These are phyloP conservation scores for Pantherophis guttatus DNA, from an alignment of 2,113 vertebrate genomes.

Conservation along the genomic window DNA sequence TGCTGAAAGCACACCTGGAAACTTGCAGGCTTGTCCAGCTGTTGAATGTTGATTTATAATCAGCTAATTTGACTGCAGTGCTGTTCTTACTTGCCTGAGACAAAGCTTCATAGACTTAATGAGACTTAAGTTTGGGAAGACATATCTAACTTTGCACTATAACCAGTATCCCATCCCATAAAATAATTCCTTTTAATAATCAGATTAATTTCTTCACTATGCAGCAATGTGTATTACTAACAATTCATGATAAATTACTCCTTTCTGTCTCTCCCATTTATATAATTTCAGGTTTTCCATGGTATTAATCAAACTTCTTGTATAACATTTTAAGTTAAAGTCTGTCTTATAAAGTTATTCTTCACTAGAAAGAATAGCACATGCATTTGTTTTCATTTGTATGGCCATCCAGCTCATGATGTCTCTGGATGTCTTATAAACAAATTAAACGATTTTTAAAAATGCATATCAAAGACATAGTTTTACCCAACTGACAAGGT, in stretches of 20 bases:
- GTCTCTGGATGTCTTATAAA: background rate
- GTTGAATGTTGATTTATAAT: conserved; percentile 15
- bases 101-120: background rate
- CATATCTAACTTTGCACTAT: background rate
- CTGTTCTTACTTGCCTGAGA: background rate
- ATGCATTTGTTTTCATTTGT: background rate
- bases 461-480: background rate
- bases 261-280: background rate
- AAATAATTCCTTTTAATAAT: background rate
- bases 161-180: background rate
- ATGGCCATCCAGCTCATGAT: background rate
- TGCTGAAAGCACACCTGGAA: background rate
- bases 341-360: background rate
- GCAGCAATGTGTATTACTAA: background rate
- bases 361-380: background rate
- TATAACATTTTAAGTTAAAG: background rate
- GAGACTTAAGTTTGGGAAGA: background rate
- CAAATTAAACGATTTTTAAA: background rate
- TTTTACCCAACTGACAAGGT: background rate
- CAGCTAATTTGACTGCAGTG: background rate
- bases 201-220: background rate
- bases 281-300: background rate
- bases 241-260: background rate
- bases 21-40: background rate
- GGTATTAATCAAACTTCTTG: background rate